phyloP scores from a whole-genome alignment of 2,888 invertebrate genomes.

The Agonopterix alstromeriana region DNA sequence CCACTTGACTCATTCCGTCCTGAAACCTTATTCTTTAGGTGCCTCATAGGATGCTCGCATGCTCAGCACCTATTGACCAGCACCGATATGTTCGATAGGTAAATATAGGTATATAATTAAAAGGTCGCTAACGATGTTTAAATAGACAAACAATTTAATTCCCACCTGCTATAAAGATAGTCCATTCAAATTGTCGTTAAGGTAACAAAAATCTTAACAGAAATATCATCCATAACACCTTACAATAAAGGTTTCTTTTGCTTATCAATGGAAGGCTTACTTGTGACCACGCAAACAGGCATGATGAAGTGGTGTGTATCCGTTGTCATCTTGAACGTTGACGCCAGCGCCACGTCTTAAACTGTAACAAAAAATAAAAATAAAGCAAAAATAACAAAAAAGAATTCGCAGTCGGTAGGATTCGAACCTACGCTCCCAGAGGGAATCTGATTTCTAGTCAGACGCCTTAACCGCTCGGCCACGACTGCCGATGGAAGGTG shows the following conservation, averaged over 20 bases:
- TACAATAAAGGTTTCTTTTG: not conserved
- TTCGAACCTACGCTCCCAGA: conserved; percentile 94
- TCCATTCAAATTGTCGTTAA: not conserved
- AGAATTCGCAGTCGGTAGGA: conserved; percentile 86
- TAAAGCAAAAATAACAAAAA: conserved; percentile 17
- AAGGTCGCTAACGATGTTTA: too few relatives aligned
- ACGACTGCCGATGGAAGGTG: conserved; percentile 76
- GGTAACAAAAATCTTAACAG: not conserved
- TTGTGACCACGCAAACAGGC: conserved; percentile 95
- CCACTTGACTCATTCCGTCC: too few relatives aligned
- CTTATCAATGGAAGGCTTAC: conserved; percentile 69
- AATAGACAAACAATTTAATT: too few relatives aligned
- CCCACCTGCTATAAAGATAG: too few relatives aligned
- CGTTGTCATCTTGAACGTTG: conserved; percentile 94
- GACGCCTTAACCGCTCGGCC: conserved; percentile 93
- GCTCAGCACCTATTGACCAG: too few relatives aligned
- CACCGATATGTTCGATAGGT: too few relatives aligned
- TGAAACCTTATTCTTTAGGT: too few relatives aligned
- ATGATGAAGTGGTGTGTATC: conserved; percentile 95
- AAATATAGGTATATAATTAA: too few relatives aligned
- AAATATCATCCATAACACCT: too few relatives aligned
- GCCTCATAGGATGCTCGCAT: too few relatives aligned
- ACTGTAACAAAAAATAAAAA: conserved; percentile 72
- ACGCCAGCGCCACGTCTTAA: conserved; percentile 92
- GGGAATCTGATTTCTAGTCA: conserved; percentile 94